Base-by-base conservation (phyloP, 1,140 invertebrate genomes). In the Idris sp. region DNA sequence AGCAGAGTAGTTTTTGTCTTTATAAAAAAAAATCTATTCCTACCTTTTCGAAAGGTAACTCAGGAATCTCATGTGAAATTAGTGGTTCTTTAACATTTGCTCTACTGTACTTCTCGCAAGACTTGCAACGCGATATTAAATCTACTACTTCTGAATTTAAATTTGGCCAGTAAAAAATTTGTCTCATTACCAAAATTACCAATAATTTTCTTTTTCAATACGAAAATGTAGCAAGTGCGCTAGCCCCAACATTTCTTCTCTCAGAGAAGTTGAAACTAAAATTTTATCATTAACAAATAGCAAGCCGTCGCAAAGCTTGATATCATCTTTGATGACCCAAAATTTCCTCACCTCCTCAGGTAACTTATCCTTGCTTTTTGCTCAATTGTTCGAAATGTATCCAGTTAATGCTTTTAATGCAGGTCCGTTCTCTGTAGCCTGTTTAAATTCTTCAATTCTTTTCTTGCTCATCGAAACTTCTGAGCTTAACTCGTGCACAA, bases 161-260 rank as follows among this genome's bases (percentile, higher is more conserved):
- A 0, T 77, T 51, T 3, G 78, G 79, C 84, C 85, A 87, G 51
- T 74, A 87, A 10, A 86, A 65, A 19, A 83, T 58, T 4, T 84
- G 69, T 25, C 80, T 78, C 5, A 85, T n/a, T n/a, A n/a, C n/a
- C n/a, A n/a, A n/a, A n/a, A n/a, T n/a, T n/a, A 83, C 8, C 71
- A 72, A 15, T 62, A 51, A 68, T 84, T 84, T 14, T 69, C 71
- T 33, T 79, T 77, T 51, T 72, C 68, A 1, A 76, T 36, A 0
- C 79, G 81, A 5, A 78, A 43, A 74, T 76, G 82, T 7, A 75
- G 74, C 49, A 86, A 82, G 49, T 87, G 85, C 2, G 87, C 38
- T 30, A 65, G 64, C 0, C 73, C 22, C 35, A 87, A 38, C 65
- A 87, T 85, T 36, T 79, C 51, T 16, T 36, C 26, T 16, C 83